Evolutionary conservation across 2,113 vertebrate species (phyloP), one percentile per base, ranked within the genome.

Genomic region (Serilophus lunatus): DNA sequence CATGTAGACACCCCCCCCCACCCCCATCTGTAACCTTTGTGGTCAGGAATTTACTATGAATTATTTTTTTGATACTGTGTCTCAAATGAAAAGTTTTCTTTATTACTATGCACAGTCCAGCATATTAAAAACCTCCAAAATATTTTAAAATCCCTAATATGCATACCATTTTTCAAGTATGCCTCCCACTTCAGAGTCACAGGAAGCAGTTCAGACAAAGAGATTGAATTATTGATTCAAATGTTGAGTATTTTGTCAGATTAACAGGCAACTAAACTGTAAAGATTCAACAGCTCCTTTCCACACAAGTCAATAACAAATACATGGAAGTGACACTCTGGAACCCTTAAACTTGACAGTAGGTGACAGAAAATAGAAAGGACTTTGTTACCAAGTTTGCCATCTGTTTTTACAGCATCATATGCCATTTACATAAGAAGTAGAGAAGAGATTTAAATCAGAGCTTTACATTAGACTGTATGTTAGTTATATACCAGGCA

Each of bases 281-380:
- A 69, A 88, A 88, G 54, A 65, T 71, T 22, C 29, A 76, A 53
- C 24, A 76, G 60, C 50, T 86, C 20, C 38, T 47, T 76, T 80
- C 74, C 18, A 61, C 7, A 72, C 14, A 8, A 82, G 28, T 71
- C 76, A 60, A 42, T 3, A 71, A 70, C 25, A 79, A 76, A 45
- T 24, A 82, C 68, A 60, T 36, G 13, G 40, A 90, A 95, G 36
- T 6, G 2, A 82, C 75, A 68, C 22, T 36, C 35, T 3, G 12
- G 15, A 88, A 69, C 66, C 19, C 71, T 81, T 65, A 82, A 79
- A 88, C 57, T 85, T 79, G 74, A 68, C 82, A 75, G 49, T 35
- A 93, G 53, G 70, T 76, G 44, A 68, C 53, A 88, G 69, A 92
- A 95, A 93, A 90, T 68, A 88, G 61, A 49, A 92, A 82, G 36